phyloP scores from a whole-genome alignment of 2,113 vertebrate genomes.

The Meles meles region DNA sequence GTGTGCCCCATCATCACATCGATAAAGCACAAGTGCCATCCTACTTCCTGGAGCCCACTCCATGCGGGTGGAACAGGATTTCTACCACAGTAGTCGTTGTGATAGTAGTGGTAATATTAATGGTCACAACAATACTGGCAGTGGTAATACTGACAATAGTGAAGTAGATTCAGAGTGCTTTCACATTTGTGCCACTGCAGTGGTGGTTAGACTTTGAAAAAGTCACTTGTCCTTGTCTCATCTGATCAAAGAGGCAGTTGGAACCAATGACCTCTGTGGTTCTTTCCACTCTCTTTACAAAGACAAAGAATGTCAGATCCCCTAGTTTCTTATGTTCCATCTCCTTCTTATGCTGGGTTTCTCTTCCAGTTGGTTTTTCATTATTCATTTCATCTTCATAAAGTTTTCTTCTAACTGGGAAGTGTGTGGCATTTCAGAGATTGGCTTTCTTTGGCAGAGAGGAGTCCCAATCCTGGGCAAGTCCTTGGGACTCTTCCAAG shows the following conservation, averaged over 20 bases:
- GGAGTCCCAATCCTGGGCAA: neutral
- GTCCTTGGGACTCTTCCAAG: neutral
- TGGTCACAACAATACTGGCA: neutral
- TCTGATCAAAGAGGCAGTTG: neutral
- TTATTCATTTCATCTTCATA: constrained; percentile 5
- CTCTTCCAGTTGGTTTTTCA: neutral
- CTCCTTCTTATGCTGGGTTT: neutral
- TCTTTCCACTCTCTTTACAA: neutral
- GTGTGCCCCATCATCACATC: neutral
- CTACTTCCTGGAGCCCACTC: neutral
- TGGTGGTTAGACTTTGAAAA: neutral
- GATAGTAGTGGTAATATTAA: too few relatives aligned
- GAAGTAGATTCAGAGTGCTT: neutral
- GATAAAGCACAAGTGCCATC: neutral
- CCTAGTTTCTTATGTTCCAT: neutral
- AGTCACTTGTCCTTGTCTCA: neutral
- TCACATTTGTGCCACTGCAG: neutral
- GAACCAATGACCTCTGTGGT: accelerated
- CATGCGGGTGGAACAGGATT: neutral
- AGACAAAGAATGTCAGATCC: neutral
- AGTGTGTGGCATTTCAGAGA: neutral
- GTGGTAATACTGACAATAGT: neutral
- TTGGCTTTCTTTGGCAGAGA: neutral
- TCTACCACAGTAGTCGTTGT: neutral
- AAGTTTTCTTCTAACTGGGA: neutral